These are phyloP conservation scores for Neotoxoptera formosana DNA, from an alignment of 1,140 invertebrate genomes.

Conservation along the genomic window DNA sequence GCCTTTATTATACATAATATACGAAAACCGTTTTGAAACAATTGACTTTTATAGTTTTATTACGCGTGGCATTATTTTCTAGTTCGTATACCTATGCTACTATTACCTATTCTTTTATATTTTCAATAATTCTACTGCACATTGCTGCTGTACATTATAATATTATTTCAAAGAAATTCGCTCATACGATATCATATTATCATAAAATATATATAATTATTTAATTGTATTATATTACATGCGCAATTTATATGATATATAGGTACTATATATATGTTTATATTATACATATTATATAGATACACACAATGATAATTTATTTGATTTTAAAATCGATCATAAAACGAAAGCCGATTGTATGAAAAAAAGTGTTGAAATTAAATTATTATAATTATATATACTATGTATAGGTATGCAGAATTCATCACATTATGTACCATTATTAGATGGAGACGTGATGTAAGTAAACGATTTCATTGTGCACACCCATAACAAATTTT, in stretches of 20 bases:
- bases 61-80: neutral
- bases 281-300: neutral
- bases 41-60: neutral
- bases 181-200: neutral
- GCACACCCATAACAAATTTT: neutral
- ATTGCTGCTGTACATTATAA: neutral
- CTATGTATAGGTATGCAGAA: neutral
- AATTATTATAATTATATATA: neutral
- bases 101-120: neutral
- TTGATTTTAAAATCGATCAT: neutral
- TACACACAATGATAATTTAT: neutral
- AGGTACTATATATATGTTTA: neutral
- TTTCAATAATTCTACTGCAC: neutral
- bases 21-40: constrained; percentile 19
- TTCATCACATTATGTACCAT: neutral
- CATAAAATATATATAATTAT: too few species aligned
- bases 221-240: too few species aligned
- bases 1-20: constrained; percentile 22
- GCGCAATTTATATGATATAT: too few species aligned
- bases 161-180: neutral
- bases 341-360: neutral
- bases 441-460: neutral
- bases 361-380: neutral
- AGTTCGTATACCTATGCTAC: neutral
- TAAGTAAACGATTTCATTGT: neutral